Evolutionary conservation across 2,113 vertebrate genomes (phyloP).

Genomic region (Stictonetta naevosa): DNA sequence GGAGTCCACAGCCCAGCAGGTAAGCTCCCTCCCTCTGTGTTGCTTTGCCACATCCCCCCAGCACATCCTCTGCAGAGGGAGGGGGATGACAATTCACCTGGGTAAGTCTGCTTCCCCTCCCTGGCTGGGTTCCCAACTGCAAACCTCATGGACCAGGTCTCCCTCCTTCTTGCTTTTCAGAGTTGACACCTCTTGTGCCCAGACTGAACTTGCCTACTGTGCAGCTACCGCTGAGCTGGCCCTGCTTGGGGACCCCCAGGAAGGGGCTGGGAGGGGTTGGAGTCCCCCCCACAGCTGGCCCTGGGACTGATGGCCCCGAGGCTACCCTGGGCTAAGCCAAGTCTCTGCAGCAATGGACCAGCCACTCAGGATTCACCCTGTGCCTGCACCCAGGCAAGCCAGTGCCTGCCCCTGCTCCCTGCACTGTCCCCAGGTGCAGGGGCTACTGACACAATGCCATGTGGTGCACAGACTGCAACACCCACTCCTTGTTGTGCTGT

Average conservation of each 20-base stretch:
- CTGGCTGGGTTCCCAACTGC: not conserved
- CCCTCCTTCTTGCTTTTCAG: constrained; percentile 23
- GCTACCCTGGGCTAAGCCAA: not conserved
- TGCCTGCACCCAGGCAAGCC: constrained; percentile 11
- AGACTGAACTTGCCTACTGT: not conserved
- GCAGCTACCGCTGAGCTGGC: not conserved
- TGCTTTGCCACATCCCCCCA: not conserved
- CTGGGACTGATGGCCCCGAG: not conserved
- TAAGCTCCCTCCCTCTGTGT: not conserved
- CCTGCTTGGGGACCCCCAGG: not conserved
- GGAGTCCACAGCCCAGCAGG: not conserved
- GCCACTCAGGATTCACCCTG: constrained; percentile 59
- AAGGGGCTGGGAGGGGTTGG: not conserved
- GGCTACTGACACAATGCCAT: not conserved
- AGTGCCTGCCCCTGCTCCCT: not conserved
- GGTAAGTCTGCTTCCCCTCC: not conserved
- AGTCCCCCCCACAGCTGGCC: not conserved
- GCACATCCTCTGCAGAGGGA: not conserved
- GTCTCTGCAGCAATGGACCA: not conserved
- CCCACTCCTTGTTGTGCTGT: not conserved
- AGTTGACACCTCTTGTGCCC: not conserved
- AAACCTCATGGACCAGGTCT: accelerated
- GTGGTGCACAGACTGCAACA: not conserved
- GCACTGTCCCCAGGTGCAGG: accelerated
- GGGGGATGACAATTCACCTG: not conserved